phyloP scores from a whole-genome alignment of 2,113 vertebrate genomes.

The Mustela lutreola region DNA sequence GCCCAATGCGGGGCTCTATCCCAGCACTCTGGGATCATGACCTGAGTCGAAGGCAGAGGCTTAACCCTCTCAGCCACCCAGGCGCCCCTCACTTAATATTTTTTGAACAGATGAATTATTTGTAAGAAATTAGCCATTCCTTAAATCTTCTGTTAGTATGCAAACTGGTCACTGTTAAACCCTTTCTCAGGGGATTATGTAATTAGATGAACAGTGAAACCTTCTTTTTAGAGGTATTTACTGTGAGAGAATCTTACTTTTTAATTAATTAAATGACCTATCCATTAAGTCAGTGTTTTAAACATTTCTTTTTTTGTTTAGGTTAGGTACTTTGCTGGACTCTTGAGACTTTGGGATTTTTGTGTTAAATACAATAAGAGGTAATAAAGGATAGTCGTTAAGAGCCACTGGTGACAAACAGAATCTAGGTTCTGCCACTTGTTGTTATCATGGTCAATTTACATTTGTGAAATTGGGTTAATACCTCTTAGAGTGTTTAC shows the following conservation, averaged over 20 bases:
- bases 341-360: constrained; percentile 39
- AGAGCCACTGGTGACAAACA: constrained; percentile 40
- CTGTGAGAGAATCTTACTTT: constrained; percentile 38
- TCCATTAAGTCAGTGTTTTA: constrained; percentile 31
- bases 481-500: not conserved
- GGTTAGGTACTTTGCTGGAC: not conserved
- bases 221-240: constrained; percentile 56
- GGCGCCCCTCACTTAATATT: constrained; percentile 13
- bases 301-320: constrained; percentile 33
- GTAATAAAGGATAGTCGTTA: not conserved
- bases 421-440: not conserved
- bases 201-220: constrained; percentile 16
- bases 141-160: constrained; percentile 22
- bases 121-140: constrained; percentile 27
- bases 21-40: too few species aligned
- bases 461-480: constrained; percentile 19
- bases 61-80: too few species aligned
- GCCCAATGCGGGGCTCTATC: too few species aligned
- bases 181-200: not conserved
- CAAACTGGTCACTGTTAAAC: not conserved
- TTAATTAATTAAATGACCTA: constrained; percentile 43
- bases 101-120: constrained; percentile 46
- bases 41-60: too few species aligned
- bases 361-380: not conserved
- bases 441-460: not conserved